Evolutionary conservation across 2,888 invertebrate species (phyloP).

Genomic region (Cotesia congregata): DNA sequence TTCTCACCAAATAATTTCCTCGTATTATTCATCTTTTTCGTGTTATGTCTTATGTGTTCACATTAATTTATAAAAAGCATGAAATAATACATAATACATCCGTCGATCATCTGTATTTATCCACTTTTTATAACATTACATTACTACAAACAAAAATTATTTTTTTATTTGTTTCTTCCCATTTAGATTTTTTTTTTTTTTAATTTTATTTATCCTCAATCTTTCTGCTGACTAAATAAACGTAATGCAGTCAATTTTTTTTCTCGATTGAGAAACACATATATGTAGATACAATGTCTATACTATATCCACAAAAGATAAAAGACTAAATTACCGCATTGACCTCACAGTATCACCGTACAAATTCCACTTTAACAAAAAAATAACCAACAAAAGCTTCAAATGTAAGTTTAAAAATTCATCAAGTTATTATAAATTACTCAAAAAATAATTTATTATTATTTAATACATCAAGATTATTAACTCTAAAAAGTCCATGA

Average conservation of each 20-base stretch:
- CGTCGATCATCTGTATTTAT: conserved; percentile 1
- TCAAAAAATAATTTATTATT: conserved; percentile 16
- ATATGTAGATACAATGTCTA: not conserved
- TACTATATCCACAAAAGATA: not conserved
- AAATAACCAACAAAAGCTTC: not conserved
- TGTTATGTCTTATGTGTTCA: not conserved
- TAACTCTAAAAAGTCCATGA: not conserved
- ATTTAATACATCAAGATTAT: not conserved
- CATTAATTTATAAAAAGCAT: not conserved
- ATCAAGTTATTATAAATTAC: conserved; percentile 5
- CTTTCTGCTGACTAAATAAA: conserved; percentile 21
- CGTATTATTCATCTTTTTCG: conserved; percentile 19
- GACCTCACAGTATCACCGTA: conserved; percentile 32
- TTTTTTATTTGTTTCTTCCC: not conserved
- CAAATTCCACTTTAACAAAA: not conserved
- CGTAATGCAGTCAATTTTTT: conserved; percentile 4
- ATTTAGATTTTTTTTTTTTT: conserved; percentile 18
- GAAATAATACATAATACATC: not conserved
- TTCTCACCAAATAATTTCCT: conserved; percentile 26
- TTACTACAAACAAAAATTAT: conserved; percentile 13
- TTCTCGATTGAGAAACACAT: conserved; percentile 24
- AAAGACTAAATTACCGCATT: conserved; percentile 31
- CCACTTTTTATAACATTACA: conserved; percentile 27
- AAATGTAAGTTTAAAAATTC: not conserved
- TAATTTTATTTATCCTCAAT: conserved; percentile 28